Evolutionary conservation across 1,140 invertebrate species (phyloP), one percentile per base, ranked within the genome.

Genomic region (Trichomalopsis sarcophagae): DNA sequence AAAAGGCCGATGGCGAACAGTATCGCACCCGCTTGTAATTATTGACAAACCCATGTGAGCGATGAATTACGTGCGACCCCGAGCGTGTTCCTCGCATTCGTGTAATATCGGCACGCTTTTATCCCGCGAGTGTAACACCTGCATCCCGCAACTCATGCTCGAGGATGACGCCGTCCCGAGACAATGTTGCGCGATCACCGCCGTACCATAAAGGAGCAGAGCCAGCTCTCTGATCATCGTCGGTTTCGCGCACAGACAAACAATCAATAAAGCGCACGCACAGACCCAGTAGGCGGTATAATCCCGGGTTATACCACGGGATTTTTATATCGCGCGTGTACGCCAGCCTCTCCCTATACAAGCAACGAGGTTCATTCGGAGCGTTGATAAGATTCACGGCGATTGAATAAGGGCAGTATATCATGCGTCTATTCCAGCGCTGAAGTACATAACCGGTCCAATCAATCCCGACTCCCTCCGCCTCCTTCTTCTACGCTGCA

Each of bases 321-420:
- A 62, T 62, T n/a, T n/a, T 21, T 62, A 6, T 62, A 62, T 5
- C 0, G 3, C 17, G 21, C 17, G 17, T n/a, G n/a, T n/a, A 14
- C 17, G 55, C 17, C n/a, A 17, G 21, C 55, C n/a, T 62, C 2
- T 21, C 21, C 55, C 21, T n/a, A 27, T 27, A n/a, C 21, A 62
- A 62, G 7, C 17, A 62, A n/a, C 21, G 50, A 62, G 69, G 66
- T 47, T 73, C 80, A 13, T 44, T 71, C 33, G 69, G 23, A 69
- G 80, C 36, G 13, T 27, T 27, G 82, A 78, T 83, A 77, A 83
- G 74, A 76, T 83, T 83, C 75, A 30, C 76, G 21, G 10, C 75
- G 62, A 78, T 77, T 50, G 23, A 84, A 69, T 78, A 69, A 78
- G 75, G 75, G 40, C 74, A 44, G 74, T 69, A 83, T 50, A 83